Evolutionary conservation across 2,797 vertebrate species (phyloP), one percentile per base, ranked within the genome.

Genomic region (Notolabrus celidotus): DNA sequence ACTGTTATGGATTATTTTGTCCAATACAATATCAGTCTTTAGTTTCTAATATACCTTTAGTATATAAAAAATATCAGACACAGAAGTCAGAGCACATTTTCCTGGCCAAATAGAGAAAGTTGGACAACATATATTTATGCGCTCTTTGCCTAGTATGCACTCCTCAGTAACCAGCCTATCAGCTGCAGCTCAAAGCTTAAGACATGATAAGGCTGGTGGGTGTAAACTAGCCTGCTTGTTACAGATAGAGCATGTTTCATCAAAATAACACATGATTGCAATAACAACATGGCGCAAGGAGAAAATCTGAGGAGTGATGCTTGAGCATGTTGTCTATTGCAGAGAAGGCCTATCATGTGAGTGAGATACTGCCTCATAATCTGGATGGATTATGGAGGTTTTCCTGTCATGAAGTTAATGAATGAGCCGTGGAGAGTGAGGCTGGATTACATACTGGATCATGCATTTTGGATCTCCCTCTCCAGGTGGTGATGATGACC

Each of bases 401-500:
- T 31, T 58, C 29, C 19, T 36, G 12, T 7, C n/a, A 10, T 29
- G 11, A 17, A 16, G 14, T 31, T 19, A 7, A 5, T 47, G 22
- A 14, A 19, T 47, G 10, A 39, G 17, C 7, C 47, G 20, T 15
- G 43, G 4, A 25, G 12, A 20, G 23, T 14, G 12, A 38, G 25
- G 29, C 42, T 27, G 16, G 10, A 34, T 69, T 23, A 42, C 9
- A 20, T 69, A 29, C 51, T 45, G 10, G 7, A 7, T 77, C 31
- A 74, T 23, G 5, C 39, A 46, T 38, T 43, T 17, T 45, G 38
- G 20, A 57, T 77, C n/a, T 80, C 23, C 22, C 41, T 74, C 38
- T 31, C 45, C 66, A 72, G 86, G 61, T 68, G 61, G 50, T 31
- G 74, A 83, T 33, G 73, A 83, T 64, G 67, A 63, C 46, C 19